Base-by-base conservation (phyloP, 92 coral and sea anemone genomes). In the Phenganax subtilis region DNA sequence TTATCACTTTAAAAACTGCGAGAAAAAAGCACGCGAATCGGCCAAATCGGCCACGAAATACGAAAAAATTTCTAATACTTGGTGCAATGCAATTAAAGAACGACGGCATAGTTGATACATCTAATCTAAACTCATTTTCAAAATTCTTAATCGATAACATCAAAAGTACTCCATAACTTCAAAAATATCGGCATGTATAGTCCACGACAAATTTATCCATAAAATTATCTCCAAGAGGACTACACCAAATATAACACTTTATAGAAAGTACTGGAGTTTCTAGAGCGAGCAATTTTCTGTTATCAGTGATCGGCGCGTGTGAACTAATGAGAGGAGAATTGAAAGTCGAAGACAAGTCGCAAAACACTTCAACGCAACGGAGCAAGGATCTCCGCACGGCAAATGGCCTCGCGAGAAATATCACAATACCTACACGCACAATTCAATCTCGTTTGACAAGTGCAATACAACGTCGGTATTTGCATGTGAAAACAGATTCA, bases 221-320 rank as follows among this genome's bases (percentile, higher is more conserved):
- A 37, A 37, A 2, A 0, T 1, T 37, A 5, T 37, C 47, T 1
- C 47, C 47, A 37, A 37, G 47, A 37, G 47, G 47, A 37, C 47
- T 5, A 37, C 5, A 37, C 47, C 47, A 37, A 37, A 37, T 37
- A 37, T 1, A 37, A 37, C 47, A 5, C 47, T 37, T 37, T 37
- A 37, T 37, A 37, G 47, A 37, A 37, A 37, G 47, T 14, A 61
- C 67, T 61, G 67, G n/a, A 61, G n/a, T 17, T 61, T 7, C 67
- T 15, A 61, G 25, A 61, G 8, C 27, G 67, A 17, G 25, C 20
- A 61, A 61, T 68, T 2, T 37, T 30, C 7, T 37, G 73, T 68
- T 68, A 68, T 68, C 73, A 68, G 73, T 6, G 47, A 37, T 10
- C n/a, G 73, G 30, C 73, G 73, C 73, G 73, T 68, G 73, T 53